phyloP scores from a whole-genome alignment of 30 jellyfish, hydroid and myxozoan genomes.

The Mastigias papua region DNA sequence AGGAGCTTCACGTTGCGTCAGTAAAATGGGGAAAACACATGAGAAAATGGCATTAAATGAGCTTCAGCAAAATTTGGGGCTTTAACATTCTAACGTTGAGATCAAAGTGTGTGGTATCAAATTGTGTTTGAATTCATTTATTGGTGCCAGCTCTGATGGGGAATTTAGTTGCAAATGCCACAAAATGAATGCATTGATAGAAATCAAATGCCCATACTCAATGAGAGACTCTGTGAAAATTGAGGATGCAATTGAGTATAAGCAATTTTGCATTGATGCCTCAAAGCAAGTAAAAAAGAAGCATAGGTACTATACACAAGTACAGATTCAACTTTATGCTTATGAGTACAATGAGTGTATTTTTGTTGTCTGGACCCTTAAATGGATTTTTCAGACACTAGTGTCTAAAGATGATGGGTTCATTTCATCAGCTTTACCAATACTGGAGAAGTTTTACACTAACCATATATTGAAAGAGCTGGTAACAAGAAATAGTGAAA shows the following conservation, averaged over 20 bases:
- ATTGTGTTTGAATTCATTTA: neutral
- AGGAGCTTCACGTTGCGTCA: slow-evolving; percentile 4
- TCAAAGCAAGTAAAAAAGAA: neutral
- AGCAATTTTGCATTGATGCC: neutral
- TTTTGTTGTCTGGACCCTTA: slow-evolving; percentile 24
- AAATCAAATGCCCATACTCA: slow-evolving; percentile 39
- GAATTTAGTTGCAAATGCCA: slow-evolving; percentile 10
- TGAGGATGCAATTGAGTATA: slow-evolving; percentile 18
- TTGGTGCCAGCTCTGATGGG: slow-evolving; percentile 46
- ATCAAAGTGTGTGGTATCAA: neutral
- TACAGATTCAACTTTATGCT: neutral
- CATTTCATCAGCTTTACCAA: neutral
- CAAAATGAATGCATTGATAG: neutral
- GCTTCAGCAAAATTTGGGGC: neutral
- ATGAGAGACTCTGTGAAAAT: slow-evolving; percentile 1
- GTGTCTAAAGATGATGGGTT: slow-evolving; percentile 3
- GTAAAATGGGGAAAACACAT: neutral
- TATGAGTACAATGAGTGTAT: neutral
- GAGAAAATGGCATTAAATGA: neutral
- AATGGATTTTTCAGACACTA: slow-evolving; percentile 16
- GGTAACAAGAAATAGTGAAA: neutral
- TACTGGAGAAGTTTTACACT: neutral
- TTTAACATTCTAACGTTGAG: neutral
- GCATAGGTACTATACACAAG: neutral
- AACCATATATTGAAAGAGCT: neutral